Evolutionary conservation across 2,797 vertebrate genomes (phyloP), one percentile per base, ranked within the genome.

Genomic region (Macropodus opercularis): DNA sequence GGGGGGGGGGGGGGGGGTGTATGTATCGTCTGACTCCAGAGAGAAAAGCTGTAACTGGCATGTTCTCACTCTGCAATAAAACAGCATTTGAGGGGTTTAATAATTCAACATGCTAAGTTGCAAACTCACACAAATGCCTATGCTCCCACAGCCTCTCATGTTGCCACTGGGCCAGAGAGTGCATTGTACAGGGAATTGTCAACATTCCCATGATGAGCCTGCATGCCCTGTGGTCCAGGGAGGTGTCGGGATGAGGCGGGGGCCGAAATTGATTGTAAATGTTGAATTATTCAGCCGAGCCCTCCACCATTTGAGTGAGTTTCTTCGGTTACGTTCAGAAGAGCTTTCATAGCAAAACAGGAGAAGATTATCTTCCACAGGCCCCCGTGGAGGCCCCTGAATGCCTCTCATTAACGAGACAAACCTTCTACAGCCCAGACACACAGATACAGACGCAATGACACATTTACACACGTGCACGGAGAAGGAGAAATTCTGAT

Each of bases 291-390:
- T 93, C 87, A 93, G 79, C 84, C 70, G 0, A 83, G 85, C 79
- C 85, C 87, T 85, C 75, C 76, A 55, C 83, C 85, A 85, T 92
- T 90, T 87, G 88, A 91, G 83, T 83, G 86, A 91, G 90, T 93
- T 93, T 92, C 91, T 93, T 93, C 83, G 86, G 91, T 93, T 94
- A 92, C 92, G 85, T 88, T 65, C 85, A 92, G 91, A 93, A 94
- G 89, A 90, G 91, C 92, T 92, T 92, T 91, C 90, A 87, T 92
- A 89, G 92, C 92, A 93, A 92, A 94, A 93, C 90, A 91, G 87
- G 83, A 85, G 90, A 91, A 90, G 88, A 89, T 90, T 85, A 91
- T 92, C 90, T 88, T 89, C 83, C 89, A 83, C 84, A 74, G 81
- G 85, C 80, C 89, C 87, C 90, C 14, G 56, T 59, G 80, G 90